Evolutionary conservation across 1,140 invertebrate species (phyloP).

Genomic region (Bombus balteatus): DNA sequence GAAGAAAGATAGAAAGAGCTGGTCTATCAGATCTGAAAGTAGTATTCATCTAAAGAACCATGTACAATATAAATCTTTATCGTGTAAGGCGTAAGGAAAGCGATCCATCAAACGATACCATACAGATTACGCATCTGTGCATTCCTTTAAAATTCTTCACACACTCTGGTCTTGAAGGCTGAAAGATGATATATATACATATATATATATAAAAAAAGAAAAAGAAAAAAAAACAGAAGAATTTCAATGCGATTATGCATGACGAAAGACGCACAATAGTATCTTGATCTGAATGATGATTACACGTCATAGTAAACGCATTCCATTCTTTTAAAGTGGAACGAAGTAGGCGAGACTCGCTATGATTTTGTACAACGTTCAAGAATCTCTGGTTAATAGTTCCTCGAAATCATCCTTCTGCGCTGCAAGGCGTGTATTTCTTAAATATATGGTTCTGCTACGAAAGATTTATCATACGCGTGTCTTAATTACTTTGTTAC

Average conservation of each 20-base stretch:
- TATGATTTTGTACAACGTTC: background rate
- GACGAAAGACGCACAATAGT: constrained; percentile 3
- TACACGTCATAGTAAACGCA: background rate
- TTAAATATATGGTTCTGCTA: background rate
- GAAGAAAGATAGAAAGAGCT: too few species aligned
- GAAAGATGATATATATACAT: background rate
- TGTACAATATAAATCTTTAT: background rate
- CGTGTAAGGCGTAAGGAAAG: constrained; percentile 7
- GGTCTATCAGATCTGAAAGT: background rate
- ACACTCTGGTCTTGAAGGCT: background rate
- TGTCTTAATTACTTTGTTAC: constrained; percentile 4
- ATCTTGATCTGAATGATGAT: constrained; percentile 26
- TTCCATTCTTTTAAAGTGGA: constrained; percentile 1
- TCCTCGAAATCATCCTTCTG: background rate
- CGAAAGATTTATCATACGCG: background rate
- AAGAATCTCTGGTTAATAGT: background rate
- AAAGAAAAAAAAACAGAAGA: background rate
- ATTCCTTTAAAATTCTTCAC: constrained; percentile 18
- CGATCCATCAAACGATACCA: constrained; percentile 6
- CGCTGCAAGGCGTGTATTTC: background rate
- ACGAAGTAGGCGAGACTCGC: background rate
- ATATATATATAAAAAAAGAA: background rate
- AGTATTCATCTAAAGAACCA: background rate
- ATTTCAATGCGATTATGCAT: constrained; percentile 7
- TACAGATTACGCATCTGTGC: background rate